phyloP scores from a whole-genome alignment of 2,888 invertebrate genomes.

The Syritta pipiens region DNA sequence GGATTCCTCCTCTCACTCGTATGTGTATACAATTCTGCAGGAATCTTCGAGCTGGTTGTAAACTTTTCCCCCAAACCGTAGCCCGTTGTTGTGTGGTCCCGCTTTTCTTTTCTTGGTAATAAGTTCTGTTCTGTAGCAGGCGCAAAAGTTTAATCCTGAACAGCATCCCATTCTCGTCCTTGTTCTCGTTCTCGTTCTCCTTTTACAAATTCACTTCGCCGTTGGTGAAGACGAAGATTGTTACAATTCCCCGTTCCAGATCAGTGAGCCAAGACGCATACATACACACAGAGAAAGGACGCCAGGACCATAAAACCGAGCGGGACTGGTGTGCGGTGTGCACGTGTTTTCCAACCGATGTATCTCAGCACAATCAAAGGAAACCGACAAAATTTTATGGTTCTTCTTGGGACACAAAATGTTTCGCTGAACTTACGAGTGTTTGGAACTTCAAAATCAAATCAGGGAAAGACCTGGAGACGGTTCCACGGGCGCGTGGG shows the following conservation, averaged over 20 bases:
- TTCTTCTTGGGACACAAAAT: background rate
- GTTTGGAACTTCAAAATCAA: constrained; percentile 38
- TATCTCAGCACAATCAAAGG: constrained; percentile 12
- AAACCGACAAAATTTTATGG: constrained; percentile 31
- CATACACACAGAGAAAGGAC: constrained; percentile 17
- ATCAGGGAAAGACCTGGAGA: constrained; percentile 7
- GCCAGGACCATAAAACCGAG: background rate
- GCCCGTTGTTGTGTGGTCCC: background rate
- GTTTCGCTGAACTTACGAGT: constrained; percentile 23
- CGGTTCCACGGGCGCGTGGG: background rate
- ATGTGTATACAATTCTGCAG: constrained; percentile 24
- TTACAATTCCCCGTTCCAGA: constrained; percentile 39
- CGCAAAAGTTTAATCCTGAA: constrained; percentile 13
- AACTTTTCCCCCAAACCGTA: constrained; percentile 8
- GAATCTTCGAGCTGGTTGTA: constrained; percentile 18
- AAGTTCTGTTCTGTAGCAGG: constrained; percentile 2
- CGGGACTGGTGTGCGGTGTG: background rate
- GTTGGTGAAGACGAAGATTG: constrained; percentile 36
- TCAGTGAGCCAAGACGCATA: constrained; percentile 50
- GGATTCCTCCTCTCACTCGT: no score
- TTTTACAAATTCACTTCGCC: no score
- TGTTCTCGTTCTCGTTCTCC: constrained; percentile 11
- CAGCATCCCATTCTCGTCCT: background rate
- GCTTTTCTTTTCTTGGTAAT: background rate
- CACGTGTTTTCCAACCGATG: constrained; percentile 46